Conservation (phyloP, 2,113 vertebrate species). For the Tupaia chinensis region DNA sequence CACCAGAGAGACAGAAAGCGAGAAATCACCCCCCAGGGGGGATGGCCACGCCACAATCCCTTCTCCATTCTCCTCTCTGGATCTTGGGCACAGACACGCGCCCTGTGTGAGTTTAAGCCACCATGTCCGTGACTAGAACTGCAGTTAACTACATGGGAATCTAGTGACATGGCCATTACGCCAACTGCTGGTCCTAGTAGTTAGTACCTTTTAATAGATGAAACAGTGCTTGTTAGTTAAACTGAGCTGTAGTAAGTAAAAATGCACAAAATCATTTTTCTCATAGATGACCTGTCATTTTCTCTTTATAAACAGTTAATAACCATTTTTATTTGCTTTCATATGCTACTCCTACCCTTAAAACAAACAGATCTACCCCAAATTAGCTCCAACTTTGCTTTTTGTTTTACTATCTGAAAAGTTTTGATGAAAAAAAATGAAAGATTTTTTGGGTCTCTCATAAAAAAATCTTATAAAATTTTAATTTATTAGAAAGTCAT, state of each 20-base stretch:
- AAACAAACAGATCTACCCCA: neutral
- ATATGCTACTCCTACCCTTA: neutral
- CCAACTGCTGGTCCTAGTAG: too few species aligned
- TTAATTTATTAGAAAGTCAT: conserved; percentile 43
- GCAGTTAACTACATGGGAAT: too few species aligned
- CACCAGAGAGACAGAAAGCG: too few species aligned
- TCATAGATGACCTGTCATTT: neutral
- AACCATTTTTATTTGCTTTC: neutral
- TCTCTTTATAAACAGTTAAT: neutral
- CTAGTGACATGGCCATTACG: too few species aligned
- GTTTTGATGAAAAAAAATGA: conserved; percentile 36
- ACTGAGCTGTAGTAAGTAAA: conserved; percentile 1
- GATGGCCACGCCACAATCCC: too few species aligned
- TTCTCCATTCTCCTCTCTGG: too few species aligned
- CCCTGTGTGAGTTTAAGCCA: too few species aligned
- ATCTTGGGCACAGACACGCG: too few species aligned
- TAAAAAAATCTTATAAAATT: conserved; percentile 16
- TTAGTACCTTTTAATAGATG: conserved; percentile 1
- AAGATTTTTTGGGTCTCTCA: neutral
- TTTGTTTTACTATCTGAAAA: neutral
- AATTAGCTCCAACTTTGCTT: neutral
- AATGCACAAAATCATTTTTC: neutral
- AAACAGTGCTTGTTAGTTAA: neutral
- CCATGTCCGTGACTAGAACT: too few species aligned
- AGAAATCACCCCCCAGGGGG: too few species aligned